Conservation (phyloP, 2,888 invertebrate species). For the Caenorhabditis parvicauda region DNA sequence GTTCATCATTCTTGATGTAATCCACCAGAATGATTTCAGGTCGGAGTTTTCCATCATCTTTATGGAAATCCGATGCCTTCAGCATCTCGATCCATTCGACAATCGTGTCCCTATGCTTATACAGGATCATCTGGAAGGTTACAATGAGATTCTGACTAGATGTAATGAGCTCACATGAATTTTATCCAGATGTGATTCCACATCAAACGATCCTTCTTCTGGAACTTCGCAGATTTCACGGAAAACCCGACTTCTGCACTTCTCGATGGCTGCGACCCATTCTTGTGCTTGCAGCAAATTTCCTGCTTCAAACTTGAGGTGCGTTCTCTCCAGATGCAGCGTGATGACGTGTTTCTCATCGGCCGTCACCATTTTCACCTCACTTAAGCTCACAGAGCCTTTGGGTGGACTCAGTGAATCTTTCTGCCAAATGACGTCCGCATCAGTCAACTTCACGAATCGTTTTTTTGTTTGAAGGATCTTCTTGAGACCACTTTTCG, state of each 20-base stretch:
- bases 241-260: slow-evolving; percentile 21
- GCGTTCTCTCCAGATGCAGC: slow-evolving; percentile 32
- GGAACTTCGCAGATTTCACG: slow-evolving; percentile 12
- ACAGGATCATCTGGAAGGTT: slow-evolving; percentile 28
- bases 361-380: slow-evolving; percentile 37
- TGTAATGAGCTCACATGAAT: slow-evolving; percentile 20
- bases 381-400: slow-evolving; percentile 29
- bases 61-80: slow-evolving; percentile 6
- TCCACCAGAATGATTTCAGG: slow-evolving; percentile 22
- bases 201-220: slow-evolving; percentile 15
- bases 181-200: slow-evolving; percentile 32
- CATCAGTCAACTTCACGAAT: slow-evolving; percentile 44
- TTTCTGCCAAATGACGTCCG: slow-evolving; percentile 55
- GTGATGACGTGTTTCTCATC: slow-evolving; percentile 49
- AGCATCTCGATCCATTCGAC: slow-evolving; percentile 43
- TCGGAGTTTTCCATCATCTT: slow-evolving; percentile 17
- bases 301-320: slow-evolving; percentile 54
- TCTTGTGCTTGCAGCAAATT: slow-evolving; percentile 50
- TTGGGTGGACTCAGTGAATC: slow-evolving; percentile 30
- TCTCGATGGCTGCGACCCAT: slow-evolving; percentile 40
- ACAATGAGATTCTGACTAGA: neutral
- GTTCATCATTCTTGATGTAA: slow-evolving; percentile 19
- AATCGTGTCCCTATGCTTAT: slow-evolving; percentile 47
- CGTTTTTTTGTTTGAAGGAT: slow-evolving; percentile 49
- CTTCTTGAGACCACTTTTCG: slow-evolving; percentile 30